Evolutionary conservation across 92 coral and sea anemone genomes (phyloP).

Genomic region (Anthopleura xanthogrammica): DNA sequence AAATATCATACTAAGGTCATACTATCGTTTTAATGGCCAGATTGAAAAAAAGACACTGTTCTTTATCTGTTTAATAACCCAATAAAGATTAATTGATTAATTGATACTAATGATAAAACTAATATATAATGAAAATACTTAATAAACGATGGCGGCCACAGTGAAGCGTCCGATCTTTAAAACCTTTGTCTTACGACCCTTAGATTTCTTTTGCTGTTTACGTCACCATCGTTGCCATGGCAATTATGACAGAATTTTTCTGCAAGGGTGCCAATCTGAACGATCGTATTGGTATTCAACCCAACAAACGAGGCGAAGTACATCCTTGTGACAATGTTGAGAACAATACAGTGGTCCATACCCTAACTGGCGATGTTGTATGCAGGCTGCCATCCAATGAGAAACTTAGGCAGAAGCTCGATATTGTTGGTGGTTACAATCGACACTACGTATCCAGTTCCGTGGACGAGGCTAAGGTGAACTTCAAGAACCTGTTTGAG

Average conservation of each 20-base stretch:
- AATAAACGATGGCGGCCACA: too few species aligned
- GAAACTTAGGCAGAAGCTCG: not conserved
- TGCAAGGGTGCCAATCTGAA: not conserved
- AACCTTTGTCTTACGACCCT: not conserved
- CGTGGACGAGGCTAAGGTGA: not conserved
- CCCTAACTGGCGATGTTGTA: not conserved
- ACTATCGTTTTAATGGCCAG: too few species aligned
- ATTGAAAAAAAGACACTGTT: too few species aligned
- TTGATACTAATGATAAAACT: too few species aligned
- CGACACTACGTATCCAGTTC: not conserved
- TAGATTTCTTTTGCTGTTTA: not conserved
- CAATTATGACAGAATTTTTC: not conserved
- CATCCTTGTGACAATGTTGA: constrained; percentile 1
- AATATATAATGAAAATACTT: too few species aligned
- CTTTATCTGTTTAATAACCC: too few species aligned
- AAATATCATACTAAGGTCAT: too few species aligned
- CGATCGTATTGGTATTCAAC: not conserved
- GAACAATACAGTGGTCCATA: not conserved
- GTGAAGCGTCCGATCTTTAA: too few species aligned
- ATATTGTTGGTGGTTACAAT: not conserved
- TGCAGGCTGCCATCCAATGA: not conserved
- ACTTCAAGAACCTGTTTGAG: not conserved
- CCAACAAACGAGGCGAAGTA: not conserved
- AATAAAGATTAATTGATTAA: too few species aligned
- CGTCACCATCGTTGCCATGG: not conserved